Conservation (phyloP, 1,140 invertebrate species). For the Scaptomyza graminum region DNA sequence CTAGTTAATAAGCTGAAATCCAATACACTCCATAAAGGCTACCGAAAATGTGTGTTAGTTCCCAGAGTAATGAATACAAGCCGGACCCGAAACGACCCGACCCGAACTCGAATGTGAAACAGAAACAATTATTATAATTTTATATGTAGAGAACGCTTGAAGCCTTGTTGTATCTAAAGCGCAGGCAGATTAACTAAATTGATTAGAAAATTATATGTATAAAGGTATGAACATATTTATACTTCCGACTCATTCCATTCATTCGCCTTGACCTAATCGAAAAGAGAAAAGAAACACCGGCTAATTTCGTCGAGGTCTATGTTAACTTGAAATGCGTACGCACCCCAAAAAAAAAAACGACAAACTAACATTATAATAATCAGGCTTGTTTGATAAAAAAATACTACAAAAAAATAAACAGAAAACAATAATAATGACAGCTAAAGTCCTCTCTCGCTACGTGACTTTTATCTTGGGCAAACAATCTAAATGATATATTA, state of each 20-base stretch:
- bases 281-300: conserved; percentile 18
- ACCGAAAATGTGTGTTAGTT: conserved; percentile 57
- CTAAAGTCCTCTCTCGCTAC: conserved; percentile 66
- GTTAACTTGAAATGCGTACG: conserved; percentile 36
- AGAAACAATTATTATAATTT: conserved; percentile 63
- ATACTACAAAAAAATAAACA: conserved; percentile 36
- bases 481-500: conserved; percentile 84
- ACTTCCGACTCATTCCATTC: conserved; percentile 17
- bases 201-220: conserved; percentile 42
- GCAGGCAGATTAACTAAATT: conserved; percentile 43
- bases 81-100: too few species aligned
- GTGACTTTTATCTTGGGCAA: conserved; percentile 70
- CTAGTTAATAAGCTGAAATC: conserved; percentile 6
- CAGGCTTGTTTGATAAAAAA: conserved; percentile 37
- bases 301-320: conserved; percentile 41
- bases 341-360: conserved; percentile 41
- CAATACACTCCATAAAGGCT: conserved; percentile 9
- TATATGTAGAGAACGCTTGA: too few species aligned
- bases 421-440: conserved; percentile 68
- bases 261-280: conserved; percentile 40
- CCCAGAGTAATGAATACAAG: conserved; percentile 50
- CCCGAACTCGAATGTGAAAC: conserved; percentile 70
- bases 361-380: conserved; percentile 54
- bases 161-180: conserved; percentile 31
- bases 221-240: background rate